phyloP scores from a whole-genome alignment of 2,113 vertebrate genomes.

The Puntigrus tetrazona region DNA sequence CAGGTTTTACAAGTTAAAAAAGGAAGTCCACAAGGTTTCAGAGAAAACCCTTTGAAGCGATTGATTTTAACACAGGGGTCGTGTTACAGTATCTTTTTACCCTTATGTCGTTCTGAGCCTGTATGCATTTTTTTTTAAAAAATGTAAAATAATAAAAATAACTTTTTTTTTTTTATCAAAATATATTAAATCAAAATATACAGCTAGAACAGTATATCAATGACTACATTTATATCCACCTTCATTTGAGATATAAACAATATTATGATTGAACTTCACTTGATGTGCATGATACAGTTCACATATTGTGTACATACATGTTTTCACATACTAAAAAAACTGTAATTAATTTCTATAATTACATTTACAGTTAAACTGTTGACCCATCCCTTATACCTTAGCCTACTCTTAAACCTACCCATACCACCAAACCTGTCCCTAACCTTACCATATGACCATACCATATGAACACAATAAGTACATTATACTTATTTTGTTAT shows the following conservation, averaged over 20 bases:
- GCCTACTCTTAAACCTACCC: neutral
- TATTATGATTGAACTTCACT: neutral
- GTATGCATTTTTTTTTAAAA: too few species aligned
- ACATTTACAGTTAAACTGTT: neutral
- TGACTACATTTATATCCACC: neutral
- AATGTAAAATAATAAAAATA: too few species aligned
- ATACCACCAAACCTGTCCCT: neutral
- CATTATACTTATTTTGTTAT: neutral
- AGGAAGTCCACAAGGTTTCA: neutral
- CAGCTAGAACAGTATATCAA: too few species aligned
- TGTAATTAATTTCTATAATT: neutral
- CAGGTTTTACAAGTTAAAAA: neutral
- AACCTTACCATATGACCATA: neutral
- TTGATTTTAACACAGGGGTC: neutral
- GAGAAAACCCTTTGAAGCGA: neutral
- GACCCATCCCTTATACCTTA: neutral
- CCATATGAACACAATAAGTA: neutral
- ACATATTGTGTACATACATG: neutral
- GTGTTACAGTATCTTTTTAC: neutral
- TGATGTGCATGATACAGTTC: neutral
- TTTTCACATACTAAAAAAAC: too few species aligned
- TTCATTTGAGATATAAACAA: neutral
- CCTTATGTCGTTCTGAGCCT: neutral
- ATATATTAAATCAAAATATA: too few species aligned
- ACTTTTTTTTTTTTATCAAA: too few species aligned